Percentiles rank a stretch among this genome's conserved stretches.
phyloP scores from a whole-genome alignment of 2,797 vertebrate species.

The Coccyzus lansbergi region DNA sequence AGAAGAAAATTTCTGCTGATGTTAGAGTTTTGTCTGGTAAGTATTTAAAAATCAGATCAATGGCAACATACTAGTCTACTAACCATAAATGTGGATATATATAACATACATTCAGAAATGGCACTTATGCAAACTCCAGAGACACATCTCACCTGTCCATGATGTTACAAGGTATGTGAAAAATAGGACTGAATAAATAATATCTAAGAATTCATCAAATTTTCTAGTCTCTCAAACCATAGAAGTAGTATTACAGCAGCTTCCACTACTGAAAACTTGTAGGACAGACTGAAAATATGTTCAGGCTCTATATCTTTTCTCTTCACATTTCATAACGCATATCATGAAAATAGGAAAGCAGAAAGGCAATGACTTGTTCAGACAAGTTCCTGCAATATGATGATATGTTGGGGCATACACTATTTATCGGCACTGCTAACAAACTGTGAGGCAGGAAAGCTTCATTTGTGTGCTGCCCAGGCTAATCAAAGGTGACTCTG shows the following conservation, averaged over 20 bases:
- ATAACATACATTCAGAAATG: slow-evolving; percentile 19
- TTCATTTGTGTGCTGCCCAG: not conserved
- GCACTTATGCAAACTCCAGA: not conserved
- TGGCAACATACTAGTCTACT: not conserved
- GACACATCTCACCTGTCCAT: not conserved
- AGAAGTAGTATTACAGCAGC: not conserved
- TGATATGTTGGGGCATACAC: not conserved
- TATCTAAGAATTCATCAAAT: not conserved
- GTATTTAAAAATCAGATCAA: not conserved
- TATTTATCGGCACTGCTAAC: not conserved
- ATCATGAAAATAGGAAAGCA: not conserved
- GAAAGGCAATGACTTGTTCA: not conserved
- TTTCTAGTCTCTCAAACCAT: not conserved
- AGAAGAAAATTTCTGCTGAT: not conserved
- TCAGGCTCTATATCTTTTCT: not conserved
- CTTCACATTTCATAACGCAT: not conserved
- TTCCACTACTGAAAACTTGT: not conserved
- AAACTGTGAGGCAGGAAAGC: not conserved
- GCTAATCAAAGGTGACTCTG: not conserved
- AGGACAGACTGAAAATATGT: not conserved
- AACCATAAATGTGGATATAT: not conserved
- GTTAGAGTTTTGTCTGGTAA: not conserved
- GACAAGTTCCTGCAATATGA: not conserved
- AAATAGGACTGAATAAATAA: not conserved
- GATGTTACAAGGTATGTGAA: not conserved